Percentiles rank a stretch among this genome's conserved stretches.
Evolutionary conservation across 2,113 vertebrate genomes (phyloP).

Genomic region (Halichoeres trimaculatus): DNA sequence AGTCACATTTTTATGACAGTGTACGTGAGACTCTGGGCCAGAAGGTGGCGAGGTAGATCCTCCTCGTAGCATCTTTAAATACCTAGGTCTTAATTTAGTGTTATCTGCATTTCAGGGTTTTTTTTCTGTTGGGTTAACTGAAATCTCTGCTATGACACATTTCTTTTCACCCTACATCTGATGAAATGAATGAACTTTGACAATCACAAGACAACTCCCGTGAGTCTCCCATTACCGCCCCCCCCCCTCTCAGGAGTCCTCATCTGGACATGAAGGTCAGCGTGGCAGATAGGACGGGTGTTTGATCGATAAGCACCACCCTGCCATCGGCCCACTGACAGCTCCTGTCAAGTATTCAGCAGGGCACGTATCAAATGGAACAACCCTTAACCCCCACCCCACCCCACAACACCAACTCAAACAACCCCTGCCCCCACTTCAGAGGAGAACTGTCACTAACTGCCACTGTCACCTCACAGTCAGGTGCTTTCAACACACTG

Average conservation of each 20-base stretch:
- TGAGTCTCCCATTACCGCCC: slow-evolving; percentile 28
- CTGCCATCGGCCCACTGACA: slow-evolving; percentile 74
- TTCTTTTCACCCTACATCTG: neutral
- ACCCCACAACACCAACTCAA: neutral
- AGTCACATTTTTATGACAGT: no score
- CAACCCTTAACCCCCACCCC: slow-evolving; percentile 47
- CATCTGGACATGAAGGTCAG: slow-evolving; percentile 86
- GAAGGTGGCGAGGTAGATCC: no score
- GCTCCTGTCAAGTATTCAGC: slow-evolving; percentile 79
- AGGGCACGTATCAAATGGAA: slow-evolving; percentile 75
- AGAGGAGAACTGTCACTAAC: slow-evolving; percentile 77
- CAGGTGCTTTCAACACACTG: slow-evolving; percentile 82
- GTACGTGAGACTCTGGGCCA: no score
- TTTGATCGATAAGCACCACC: slow-evolving; percentile 88
- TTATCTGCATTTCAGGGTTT: neutral
- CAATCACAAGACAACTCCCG: slow-evolving; percentile 3
- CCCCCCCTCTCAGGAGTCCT: no score
- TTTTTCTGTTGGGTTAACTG: neutral
- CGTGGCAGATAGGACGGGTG: slow-evolving; percentile 83
- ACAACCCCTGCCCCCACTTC: slow-evolving; percentile 56
- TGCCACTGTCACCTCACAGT: slow-evolving; percentile 82
- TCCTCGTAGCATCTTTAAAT: no score
- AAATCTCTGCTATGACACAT: neutral
- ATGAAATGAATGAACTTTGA: slow-evolving; percentile 12
- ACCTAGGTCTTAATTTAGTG: no score